phyloP scores from a whole-genome alignment of 2,888 invertebrate species.

The Agrenia bidenticulata region DNA sequence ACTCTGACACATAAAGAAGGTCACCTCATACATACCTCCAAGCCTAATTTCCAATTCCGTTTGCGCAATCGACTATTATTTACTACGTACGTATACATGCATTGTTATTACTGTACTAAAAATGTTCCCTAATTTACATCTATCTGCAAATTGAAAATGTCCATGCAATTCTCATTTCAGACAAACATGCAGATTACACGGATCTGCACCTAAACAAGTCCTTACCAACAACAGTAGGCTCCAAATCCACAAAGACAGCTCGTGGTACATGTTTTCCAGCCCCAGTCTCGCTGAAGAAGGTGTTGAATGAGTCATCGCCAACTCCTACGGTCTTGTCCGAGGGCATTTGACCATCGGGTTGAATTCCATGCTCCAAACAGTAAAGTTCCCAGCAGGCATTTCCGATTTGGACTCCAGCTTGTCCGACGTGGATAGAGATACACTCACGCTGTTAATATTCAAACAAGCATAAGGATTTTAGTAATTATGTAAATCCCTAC shows the following conservation, averaged over 20 bases:
- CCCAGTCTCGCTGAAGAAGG: slow-evolving; percentile 61
- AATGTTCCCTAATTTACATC: no score
- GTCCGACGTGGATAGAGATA: slow-evolving; percentile 20
- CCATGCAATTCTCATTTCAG: no score
- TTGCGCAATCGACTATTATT: no score
- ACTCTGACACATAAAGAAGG: no score
- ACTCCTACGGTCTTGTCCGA: slow-evolving; percentile 79
- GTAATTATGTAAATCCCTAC: not conserved
- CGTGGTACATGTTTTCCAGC: slow-evolving; percentile 65
- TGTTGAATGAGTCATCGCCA: slow-evolving; percentile 62
- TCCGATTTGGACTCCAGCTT: slow-evolving; percentile 65
- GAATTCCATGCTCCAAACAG: slow-evolving; percentile 70
- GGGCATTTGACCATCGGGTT: slow-evolving; percentile 64
- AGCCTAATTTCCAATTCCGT: no score
- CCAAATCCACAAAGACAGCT: slow-evolving; percentile 65
- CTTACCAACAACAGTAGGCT: slow-evolving; percentile 65
- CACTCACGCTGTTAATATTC: slow-evolving; percentile 20
- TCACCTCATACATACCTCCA: no score
- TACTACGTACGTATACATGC: no score
- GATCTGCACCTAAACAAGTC: not conserved
- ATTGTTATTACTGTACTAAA: no score
- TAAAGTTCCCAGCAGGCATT: slow-evolving; percentile 83
- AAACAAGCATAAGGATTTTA: not conserved
- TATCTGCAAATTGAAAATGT: no score
- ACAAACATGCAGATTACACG: no score